These are phyloP conservation scores for Eumeta japonica DNA, from an alignment of 1,140 invertebrate species.

Conservation along the genomic window DNA sequence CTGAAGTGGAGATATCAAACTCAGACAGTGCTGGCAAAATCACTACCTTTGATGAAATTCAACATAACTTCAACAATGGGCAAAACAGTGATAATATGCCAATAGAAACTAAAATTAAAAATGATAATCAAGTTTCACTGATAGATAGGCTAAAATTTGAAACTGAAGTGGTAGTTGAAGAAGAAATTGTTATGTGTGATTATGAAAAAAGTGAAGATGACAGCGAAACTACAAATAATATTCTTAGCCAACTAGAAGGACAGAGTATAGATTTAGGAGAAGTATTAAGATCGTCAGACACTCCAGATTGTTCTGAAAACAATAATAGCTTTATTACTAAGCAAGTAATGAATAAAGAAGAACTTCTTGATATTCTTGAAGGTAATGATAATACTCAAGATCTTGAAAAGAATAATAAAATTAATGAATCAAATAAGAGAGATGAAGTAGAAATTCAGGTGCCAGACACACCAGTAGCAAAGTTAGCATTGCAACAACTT, in stretches of 20 bases:
- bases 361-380: constrained; percentile 45
- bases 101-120: too few species aligned
- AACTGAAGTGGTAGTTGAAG: constrained; percentile 1
- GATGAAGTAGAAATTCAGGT: too few species aligned
- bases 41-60: too few species aligned
- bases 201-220: not conserved
- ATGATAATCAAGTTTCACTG: too few species aligned
- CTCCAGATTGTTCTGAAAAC: constrained; percentile 30
- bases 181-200: constrained; percentile 2
- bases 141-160: too few species aligned
- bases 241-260: constrained; percentile 30
- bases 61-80: too few species aligned
- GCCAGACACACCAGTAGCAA: too few species aligned
- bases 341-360: constrained; percentile 48
- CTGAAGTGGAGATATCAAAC: too few species aligned
- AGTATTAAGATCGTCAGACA: constrained; percentile 30
- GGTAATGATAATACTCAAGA: constrained; percentile 21
- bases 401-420: constrained; percentile 5
- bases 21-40: too few species aligned
- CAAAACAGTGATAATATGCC: too few species aligned
- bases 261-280: constrained; percentile 45
- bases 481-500: not conserved
- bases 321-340: constrained; percentile 31
- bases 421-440: constrained; percentile 12
- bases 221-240: constrained; percentile 19